phyloP scores from a whole-genome alignment of 92 coral and sea anemone genomes.

The Epizoanthus illoricatus region DNA sequence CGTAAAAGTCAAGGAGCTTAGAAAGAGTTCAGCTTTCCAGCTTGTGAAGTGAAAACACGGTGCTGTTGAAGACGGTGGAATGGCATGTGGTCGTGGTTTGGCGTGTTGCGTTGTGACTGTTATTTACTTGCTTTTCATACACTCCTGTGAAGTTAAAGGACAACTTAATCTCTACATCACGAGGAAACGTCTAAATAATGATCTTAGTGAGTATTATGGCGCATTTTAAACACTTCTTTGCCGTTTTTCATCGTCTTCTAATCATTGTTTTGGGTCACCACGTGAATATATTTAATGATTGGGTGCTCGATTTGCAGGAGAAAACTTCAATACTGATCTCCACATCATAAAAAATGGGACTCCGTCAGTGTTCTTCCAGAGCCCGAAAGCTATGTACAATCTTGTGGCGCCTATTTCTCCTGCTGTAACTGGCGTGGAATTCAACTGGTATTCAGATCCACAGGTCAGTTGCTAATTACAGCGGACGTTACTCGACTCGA shows the following conservation, averaged over 20 bases:
- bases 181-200: constrained; percentile 61
- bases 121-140: constrained; percentile 25
- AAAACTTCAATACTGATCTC: constrained; percentile 65
- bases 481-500: constrained; percentile 53
- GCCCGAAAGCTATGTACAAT: constrained; percentile 65
- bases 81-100: constrained; percentile 37
- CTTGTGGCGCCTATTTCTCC: constrained; percentile 76
- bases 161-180: constrained; percentile 69
- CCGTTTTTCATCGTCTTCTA: constrained; percentile 35
- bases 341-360: constrained; percentile 61
- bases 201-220: constrained; percentile 70
- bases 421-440: constrained; percentile 45
- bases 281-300: constrained; percentile 30
- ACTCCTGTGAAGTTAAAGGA: constrained; percentile 41
- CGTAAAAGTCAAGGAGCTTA: constrained; percentile 22
- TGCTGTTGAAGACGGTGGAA: constrained; percentile 21
- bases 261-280: constrained; percentile 30
- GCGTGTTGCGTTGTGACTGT: neutral
- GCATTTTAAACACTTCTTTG: constrained; percentile 29
- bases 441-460: constrained; percentile 80
- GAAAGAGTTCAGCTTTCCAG: neutral
- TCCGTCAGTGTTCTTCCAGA: constrained; percentile 58
- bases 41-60: constrained; percentile 4
- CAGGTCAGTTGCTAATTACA: constrained; percentile 70
- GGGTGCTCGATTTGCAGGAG: constrained; percentile 57